Percentiles rank a stretch among this genome's conserved stretches.
phyloP scores from a whole-genome alignment of 2,113 vertebrate genomes.

The Erpornis zantholeuca region DNA sequence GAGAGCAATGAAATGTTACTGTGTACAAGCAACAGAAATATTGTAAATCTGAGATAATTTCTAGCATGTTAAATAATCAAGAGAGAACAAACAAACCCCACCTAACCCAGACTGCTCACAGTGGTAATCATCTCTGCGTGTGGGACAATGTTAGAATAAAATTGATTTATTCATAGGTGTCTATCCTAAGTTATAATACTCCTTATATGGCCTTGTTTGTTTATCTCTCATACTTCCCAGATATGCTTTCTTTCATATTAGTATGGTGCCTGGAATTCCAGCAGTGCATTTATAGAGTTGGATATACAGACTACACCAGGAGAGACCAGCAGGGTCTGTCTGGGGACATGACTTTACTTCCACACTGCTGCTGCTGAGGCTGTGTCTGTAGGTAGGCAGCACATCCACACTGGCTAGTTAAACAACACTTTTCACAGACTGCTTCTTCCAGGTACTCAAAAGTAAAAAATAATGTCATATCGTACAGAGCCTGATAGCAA shows the following conservation, averaged over 20 bases:
- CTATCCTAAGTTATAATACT: background rate
- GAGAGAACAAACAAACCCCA: background rate
- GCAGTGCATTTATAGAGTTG: background rate
- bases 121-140: background rate
- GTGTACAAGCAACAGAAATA: background rate
- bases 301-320: background rate
- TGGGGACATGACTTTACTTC: fast-evolving
- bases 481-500: background rate
- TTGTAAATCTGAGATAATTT: background rate
- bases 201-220: background rate
- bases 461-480: background rate
- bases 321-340: background rate
- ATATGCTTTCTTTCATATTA: background rate
- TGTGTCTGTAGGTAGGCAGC: fast-evolving
- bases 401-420: background rate
- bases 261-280: background rate
- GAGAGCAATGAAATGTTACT: background rate
- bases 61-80: background rate
- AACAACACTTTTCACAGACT: background rate
- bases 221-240: background rate
- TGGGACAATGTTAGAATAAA: background rate
- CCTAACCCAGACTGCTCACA: background rate
- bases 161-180: background rate
- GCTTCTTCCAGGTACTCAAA: background rate
- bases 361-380: background rate